Conservation (phyloP, 2,888 invertebrate species). For the Orthosia incerta region DNA sequence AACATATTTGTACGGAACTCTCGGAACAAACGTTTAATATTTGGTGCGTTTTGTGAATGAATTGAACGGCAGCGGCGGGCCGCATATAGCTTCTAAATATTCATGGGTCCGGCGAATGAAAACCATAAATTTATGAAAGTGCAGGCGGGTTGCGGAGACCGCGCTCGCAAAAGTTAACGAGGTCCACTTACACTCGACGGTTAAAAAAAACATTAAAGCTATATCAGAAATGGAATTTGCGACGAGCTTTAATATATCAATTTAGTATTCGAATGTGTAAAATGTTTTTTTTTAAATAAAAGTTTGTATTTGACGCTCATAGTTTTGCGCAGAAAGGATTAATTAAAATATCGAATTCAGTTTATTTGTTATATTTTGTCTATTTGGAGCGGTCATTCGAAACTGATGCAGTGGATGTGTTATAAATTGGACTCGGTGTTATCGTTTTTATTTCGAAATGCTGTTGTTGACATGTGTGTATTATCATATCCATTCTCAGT, state of each 20-base stretch:
- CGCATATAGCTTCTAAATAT: constrained; percentile 81
- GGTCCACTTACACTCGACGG: constrained; percentile 26
- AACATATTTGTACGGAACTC: constrained; percentile 45
- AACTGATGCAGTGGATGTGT: constrained; percentile 17
- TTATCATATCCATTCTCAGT: background rate
- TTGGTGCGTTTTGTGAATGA: constrained; percentile 71
- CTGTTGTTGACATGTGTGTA: background rate
- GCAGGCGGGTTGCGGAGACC: constrained; percentile 60
- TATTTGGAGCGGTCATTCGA: constrained; percentile 31
- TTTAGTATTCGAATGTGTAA: constrained; percentile 2
- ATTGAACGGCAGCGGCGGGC: constrained; percentile 70
- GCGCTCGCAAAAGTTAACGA: constrained; percentile 73
- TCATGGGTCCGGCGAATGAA: constrained; percentile 77
- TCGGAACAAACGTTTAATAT: constrained; percentile 59
- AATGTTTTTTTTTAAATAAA: background rate
- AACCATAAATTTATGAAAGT: constrained; percentile 74
- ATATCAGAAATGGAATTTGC: constrained; percentile 36
- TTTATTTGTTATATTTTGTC: constrained; percentile 19
- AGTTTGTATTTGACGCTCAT: background rate
- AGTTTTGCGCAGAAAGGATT: constrained; percentile 24
- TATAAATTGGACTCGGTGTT: constrained; percentile 11
- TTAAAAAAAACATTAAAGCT: constrained; percentile 29
- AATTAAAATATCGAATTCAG: constrained; percentile 24
- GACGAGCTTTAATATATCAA: constrained; percentile 27
- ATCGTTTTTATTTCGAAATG: constrained; percentile 22